These are phyloP conservation scores for Ridgeia piscesae DNA, from an alignment of 1,140 invertebrate genomes.

Conservation along the genomic window DNA sequence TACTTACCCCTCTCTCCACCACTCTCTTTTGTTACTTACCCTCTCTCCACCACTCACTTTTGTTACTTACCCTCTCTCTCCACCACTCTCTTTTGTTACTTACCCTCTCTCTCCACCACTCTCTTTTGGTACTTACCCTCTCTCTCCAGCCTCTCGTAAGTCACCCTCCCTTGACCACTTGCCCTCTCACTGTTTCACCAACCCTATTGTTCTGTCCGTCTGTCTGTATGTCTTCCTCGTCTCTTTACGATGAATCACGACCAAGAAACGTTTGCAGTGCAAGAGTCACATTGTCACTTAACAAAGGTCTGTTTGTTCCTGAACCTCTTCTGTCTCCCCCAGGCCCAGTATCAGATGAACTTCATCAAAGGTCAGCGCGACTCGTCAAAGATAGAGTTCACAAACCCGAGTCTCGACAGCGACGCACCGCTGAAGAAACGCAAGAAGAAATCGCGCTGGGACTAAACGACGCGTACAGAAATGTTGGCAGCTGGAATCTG, in stretches of 20 bases:
- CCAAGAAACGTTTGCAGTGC: not conserved
- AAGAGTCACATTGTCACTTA: not conserved
- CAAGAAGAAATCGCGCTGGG: conserved; percentile 3
- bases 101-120: too few relatives aligned
- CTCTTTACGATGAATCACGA: not conserved
- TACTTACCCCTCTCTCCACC: too few relatives aligned
- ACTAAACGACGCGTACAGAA: not conserved
- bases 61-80: too few relatives aligned
- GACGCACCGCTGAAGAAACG: not conserved
- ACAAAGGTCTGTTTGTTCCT: not conserved
- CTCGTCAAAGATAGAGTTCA: not conserved
- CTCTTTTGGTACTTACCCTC: too few relatives aligned
- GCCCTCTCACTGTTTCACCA: too few relatives aligned
- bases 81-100: too few relatives aligned
- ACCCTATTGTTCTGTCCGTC: too few relatives aligned
- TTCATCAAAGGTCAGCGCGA: not conserved
- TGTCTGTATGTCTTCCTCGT: too few relatives aligned
- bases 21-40: too few relatives aligned
- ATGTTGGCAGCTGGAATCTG: not conserved
- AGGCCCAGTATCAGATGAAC: not conserved
- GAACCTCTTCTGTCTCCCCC: not conserved
- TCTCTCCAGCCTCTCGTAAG: too few relatives aligned
- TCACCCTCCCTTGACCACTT: too few relatives aligned
- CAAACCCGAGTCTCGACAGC: not conserved
- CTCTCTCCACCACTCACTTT: too few relatives aligned